These are phyloP conservation scores for Eucriotettix oculatus DNA, from an alignment of 2,888 invertebrate genomes.

Conservation along the genomic window DNA sequence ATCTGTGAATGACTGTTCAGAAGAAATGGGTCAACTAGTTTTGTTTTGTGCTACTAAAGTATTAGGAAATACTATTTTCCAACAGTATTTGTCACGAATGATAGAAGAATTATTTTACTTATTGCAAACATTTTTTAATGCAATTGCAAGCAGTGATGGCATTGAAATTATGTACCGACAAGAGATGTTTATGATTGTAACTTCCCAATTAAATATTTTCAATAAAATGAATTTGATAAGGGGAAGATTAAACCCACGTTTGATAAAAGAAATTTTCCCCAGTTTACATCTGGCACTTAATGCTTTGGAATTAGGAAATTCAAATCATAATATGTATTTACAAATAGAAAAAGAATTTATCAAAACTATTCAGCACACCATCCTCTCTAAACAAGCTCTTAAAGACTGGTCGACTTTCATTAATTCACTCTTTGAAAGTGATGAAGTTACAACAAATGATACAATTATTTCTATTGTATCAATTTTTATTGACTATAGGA, in stretches of 20 bases:
- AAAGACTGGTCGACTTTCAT: neutral
- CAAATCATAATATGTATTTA: no score
- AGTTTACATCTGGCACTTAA: no score
- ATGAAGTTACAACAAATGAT: neutral
- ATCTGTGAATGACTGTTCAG: no score
- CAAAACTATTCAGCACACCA: neutral
- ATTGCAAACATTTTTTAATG: neutral
- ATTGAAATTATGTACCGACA: neutral
- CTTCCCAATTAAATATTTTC: neutral
- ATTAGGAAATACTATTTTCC: neutral
- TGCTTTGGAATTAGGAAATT: no score
- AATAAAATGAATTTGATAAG: neutral
- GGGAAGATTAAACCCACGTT: neutral
- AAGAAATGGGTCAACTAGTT: neutral
- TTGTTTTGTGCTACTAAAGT: neutral
- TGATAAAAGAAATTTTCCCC: neutral
- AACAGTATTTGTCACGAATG: neutral
- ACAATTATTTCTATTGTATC: neutral
- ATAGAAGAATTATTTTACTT: neutral
- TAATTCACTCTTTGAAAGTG: neutral
- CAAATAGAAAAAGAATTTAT: neutral
- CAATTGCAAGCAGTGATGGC: neutral
- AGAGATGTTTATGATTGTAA: neutral
- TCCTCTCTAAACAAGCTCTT: neutral
- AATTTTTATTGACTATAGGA: no score